phyloP scores from a whole-genome alignment of 2,797 vertebrate genomes.

The Podargus strigoides region DNA sequence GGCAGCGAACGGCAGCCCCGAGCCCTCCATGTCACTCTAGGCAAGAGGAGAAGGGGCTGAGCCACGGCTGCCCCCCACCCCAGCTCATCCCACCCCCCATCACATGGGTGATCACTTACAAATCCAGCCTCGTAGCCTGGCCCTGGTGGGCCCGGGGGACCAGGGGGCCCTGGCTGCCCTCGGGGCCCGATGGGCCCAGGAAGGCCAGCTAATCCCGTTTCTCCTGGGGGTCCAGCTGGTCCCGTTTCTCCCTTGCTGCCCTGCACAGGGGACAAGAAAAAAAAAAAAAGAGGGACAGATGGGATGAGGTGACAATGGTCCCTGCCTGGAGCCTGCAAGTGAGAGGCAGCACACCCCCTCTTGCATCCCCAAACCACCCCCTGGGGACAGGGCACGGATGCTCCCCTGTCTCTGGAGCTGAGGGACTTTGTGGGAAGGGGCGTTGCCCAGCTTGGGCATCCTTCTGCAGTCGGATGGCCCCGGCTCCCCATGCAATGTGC shows the following conservation, averaged over 20 bases:
- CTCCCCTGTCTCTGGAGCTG: background rate
- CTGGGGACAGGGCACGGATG: background rate
- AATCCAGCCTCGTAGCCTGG: constrained; percentile 80
- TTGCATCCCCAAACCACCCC: fast-evolving
- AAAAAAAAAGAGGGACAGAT: background rate
- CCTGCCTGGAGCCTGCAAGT: background rate
- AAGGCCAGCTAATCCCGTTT: constrained; percentile 83
- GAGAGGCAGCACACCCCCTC: background rate
- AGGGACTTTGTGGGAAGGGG: background rate
- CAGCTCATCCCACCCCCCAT: background rate
- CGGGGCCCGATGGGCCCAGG: constrained; percentile 89
- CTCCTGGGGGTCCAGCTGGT: constrained; percentile 75
- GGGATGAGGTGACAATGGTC: fast-evolving
- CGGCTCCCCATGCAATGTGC: background rate
- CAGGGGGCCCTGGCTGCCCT: constrained; percentile 83
- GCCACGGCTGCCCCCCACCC: fast-evolving
- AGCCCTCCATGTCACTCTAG: constrained; percentile 94
- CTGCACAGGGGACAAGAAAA: constrained; percentile 4
- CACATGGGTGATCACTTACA: constrained; percentile 78
- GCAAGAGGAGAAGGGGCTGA: background rate
- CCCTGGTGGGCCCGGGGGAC: constrained; percentile 79
- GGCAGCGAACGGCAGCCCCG: constrained; percentile 67
- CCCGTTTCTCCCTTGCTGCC: constrained; percentile 79
- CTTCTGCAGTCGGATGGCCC: fast-evolving
- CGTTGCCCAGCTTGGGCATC: fast-evolving